Evolutionary conservation across 2,113 vertebrate genomes (phyloP).

Genomic region (Arenaria interpres): DNA sequence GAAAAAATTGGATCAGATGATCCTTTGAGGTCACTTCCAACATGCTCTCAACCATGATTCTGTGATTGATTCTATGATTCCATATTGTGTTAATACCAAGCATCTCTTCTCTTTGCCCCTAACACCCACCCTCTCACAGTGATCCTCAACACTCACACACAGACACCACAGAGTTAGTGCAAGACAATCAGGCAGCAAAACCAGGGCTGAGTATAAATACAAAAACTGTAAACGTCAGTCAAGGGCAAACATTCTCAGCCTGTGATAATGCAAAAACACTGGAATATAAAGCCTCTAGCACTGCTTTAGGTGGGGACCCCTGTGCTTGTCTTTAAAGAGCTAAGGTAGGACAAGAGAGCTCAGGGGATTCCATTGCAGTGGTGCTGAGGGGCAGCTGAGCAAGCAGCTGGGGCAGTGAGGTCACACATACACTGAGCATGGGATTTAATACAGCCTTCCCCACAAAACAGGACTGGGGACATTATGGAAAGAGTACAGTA

Average conservation of each 20-base stretch:
- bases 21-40: background rate
- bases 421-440: background rate
- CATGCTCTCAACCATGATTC: background rate
- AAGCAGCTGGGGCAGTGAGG: background rate
- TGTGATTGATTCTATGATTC: background rate
- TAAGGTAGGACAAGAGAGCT: background rate
- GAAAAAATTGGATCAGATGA: background rate
- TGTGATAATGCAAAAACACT: background rate
- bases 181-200: background rate
- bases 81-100: background rate
- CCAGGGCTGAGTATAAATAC: background rate
- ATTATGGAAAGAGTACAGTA: background rate
- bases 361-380: background rate
- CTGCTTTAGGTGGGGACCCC: background rate
- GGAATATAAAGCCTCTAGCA: background rate
- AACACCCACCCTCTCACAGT: background rate
- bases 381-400: background rate
- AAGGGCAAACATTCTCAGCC: background rate
- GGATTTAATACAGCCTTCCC: background rate
- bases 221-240: background rate
- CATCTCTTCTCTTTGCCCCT: background rate
- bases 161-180: background rate
- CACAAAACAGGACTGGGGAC: background rate
- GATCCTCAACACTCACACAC: background rate
- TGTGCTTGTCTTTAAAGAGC: background rate